Evolutionary conservation across 2,797 vertebrate genomes (phyloP).

Genomic region (Coccyzus lansbergi): DNA sequence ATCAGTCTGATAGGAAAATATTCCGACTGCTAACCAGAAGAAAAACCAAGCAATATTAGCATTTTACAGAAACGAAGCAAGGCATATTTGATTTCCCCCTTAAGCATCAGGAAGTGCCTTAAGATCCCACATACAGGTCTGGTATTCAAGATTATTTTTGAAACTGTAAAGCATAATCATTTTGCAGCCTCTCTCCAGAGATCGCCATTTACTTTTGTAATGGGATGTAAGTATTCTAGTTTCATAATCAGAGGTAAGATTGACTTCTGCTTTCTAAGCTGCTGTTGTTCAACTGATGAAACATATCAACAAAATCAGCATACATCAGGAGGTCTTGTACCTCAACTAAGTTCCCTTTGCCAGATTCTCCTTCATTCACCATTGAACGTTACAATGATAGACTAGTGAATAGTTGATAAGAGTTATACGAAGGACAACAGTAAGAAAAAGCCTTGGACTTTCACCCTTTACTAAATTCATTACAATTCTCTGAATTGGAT

Average conservation of each 20-base stretch:
- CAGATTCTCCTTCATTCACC: constrained; percentile 54
- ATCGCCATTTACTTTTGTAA: background rate
- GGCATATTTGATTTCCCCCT: background rate
- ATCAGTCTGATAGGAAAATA: background rate
- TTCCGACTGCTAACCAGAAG: background rate
- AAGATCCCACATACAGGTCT: background rate
- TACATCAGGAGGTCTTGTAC: constrained; percentile 1
- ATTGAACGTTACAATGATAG: constrained; percentile 21
- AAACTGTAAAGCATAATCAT: background rate
- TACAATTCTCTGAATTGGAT: background rate
- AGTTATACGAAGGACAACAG: background rate
- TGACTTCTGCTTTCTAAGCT: constrained; percentile 45
- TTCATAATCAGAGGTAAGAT: constrained; percentile 9
- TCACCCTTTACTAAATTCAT: constrained; percentile 17
- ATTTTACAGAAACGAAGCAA: background rate
- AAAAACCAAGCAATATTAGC: background rate
- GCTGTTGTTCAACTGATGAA: constrained; percentile 26
- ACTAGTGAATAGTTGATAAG: background rate
- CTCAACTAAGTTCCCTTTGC: background rate
- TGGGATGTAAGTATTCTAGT: background rate
- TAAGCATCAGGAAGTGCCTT: background rate
- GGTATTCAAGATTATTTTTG: background rate
- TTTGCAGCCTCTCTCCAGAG: background rate
- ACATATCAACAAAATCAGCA: constrained; percentile 55
- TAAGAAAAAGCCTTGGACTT: constrained; percentile 11